phyloP scores from a whole-genome alignment of 2,797 vertebrate species.

The Esox masquinongy region DNA sequence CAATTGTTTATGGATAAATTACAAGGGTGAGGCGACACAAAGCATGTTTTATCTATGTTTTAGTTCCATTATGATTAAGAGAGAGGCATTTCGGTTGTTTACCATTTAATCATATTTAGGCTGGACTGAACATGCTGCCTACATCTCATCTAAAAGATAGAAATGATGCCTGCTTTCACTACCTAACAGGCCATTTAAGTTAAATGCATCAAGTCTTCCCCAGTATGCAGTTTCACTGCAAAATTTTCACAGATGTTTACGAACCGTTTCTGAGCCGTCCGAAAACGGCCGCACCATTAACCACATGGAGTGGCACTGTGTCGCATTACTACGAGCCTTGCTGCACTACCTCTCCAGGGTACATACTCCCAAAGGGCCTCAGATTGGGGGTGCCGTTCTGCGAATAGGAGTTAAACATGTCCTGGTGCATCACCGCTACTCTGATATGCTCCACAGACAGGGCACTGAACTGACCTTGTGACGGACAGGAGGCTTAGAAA shows the following conservation, averaged over 20 bases:
- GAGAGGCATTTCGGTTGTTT: too few relatives aligned
- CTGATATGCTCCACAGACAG: neutral
- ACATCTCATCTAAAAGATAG: neutral
- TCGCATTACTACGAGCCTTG: neutral
- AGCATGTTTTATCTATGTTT: neutral
- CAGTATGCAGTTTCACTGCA: neutral
- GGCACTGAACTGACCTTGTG: neutral
- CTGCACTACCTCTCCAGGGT: neutral
- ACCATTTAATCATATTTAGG: neutral
- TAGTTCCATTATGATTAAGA: neutral
- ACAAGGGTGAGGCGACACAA: neutral
- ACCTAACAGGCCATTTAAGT: neutral
- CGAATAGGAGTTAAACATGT: neutral
- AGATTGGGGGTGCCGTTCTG: neutral
- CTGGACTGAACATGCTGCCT: neutral
- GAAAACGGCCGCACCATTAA: neutral
- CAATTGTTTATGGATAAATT: neutral
- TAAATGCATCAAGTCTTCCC: neutral
- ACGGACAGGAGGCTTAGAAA: neutral
- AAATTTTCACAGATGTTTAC: neutral
- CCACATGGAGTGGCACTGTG: neutral
- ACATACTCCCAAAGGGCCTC: neutral
- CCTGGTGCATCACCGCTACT: neutral
- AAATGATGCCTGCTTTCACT: neutral
- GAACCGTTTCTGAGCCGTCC: neutral